phyloP scores from a whole-genome alignment of 2,888 invertebrate genomes.

The Tiliacea citrago region DNA sequence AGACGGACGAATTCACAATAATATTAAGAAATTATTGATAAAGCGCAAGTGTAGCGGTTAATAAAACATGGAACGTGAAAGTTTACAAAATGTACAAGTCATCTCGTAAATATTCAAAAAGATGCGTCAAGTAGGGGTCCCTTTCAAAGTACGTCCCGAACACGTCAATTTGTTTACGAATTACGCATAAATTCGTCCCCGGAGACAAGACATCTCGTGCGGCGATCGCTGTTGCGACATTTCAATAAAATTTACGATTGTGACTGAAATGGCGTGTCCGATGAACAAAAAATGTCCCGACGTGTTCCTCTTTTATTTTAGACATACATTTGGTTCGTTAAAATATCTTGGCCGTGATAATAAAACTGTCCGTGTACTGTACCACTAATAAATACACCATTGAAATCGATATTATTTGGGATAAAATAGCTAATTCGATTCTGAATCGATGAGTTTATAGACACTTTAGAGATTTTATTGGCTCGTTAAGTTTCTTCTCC shows the following conservation, averaged over 20 bases:
- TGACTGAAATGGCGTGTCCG: conserved; percentile 89
- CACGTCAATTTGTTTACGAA: conserved; percentile 90
- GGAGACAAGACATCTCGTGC: conserved; percentile 89
- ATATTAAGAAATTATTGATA: conserved; percentile 56
- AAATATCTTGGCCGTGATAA: conserved; percentile 87
- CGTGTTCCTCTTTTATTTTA: conserved; percentile 88
- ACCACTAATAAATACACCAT: conserved; percentile 80
- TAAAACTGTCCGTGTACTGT: conserved; percentile 85
- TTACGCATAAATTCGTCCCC: conserved; percentile 90
- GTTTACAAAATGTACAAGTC: conserved; percentile 73
- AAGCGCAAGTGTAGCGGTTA: conserved; percentile 45
- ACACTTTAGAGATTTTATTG: conserved; percentile 66
- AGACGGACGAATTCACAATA: conserved; percentile 70
- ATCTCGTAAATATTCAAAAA: conserved; percentile 78
- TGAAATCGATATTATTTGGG: conserved; percentile 80
- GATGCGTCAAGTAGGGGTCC: conserved; percentile 84
- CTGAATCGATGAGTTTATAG: conserved; percentile 65
- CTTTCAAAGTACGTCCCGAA: conserved; percentile 85
- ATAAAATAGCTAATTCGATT: conserved; percentile 71
- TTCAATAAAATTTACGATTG: conserved; percentile 91
- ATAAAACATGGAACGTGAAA: conserved; percentile 69
- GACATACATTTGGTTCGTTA: conserved; percentile 87
- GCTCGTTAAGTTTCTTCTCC: conserved; percentile 55
- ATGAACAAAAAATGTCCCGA: conserved; percentile 87
- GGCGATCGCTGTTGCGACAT: conserved; percentile 89